Evolutionary conservation across 2,113 vertebrate genomes (phyloP).

Genomic region (Typhlomys cinereus): DNA sequence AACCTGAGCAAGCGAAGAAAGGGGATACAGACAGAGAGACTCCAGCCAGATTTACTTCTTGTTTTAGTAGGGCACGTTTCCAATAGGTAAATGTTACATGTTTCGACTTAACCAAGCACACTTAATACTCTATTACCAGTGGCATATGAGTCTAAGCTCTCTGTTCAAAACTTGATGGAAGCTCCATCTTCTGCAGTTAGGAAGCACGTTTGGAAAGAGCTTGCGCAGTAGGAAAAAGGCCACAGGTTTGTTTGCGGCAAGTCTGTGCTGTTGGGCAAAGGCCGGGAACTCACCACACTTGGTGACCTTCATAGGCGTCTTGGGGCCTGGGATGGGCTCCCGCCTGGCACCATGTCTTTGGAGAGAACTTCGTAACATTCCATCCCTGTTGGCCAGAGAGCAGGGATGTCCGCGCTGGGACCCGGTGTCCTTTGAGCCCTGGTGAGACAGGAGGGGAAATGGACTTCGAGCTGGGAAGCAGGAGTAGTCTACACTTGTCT

Average conservation of each 20-base stretch:
- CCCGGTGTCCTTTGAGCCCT: too few species aligned
- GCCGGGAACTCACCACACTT: not conserved
- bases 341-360: not conserved
- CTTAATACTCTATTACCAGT: slow-evolving; percentile 39
- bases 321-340: not conserved
- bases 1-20: slow-evolving; percentile 36
- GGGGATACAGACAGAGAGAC: not conserved
- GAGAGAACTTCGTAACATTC: not conserved
- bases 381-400: not conserved
- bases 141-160: slow-evolving; percentile 4
- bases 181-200: not conserved
- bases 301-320: not conserved
- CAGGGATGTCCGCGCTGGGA: not conserved
- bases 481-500: not conserved
- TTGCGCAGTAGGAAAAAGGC: not conserved
- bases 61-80: slow-evolving; percentile 20
- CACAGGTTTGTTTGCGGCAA: not conserved
- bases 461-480: not conserved
- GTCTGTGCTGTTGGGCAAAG: not conserved
- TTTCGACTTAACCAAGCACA: not conserved
- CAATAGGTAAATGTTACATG: not conserved
- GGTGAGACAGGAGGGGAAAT: not conserved
- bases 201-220: not conserved
- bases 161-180: not conserved
- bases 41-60: not conserved